Evolutionary conservation across 2,797 vertebrate species (phyloP).

Genomic region (Neosilurus mollespiculum): DNA sequence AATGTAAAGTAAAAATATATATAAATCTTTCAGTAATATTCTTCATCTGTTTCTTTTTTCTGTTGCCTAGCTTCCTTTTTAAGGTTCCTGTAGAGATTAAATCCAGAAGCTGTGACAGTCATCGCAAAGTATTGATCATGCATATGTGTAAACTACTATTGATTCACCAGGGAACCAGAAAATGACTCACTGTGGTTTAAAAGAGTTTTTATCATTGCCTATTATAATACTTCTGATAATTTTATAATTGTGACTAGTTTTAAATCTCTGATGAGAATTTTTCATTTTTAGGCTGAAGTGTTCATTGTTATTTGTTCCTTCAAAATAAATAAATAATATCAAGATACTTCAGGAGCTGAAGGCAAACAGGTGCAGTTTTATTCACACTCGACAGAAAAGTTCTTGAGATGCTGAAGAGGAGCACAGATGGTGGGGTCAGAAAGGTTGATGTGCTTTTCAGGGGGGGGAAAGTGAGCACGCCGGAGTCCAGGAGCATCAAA

Average conservation of each 20-base stretch:
- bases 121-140: not conserved
- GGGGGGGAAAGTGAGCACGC: not conserved
- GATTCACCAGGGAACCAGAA: not conserved
- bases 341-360: not conserved
- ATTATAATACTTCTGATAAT: not conserved
- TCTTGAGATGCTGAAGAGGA: not conserved
- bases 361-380: constrained; percentile 15
- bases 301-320: not conserved
- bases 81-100: not conserved
- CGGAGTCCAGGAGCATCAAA: not conserved
- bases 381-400: not conserved
- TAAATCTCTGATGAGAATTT: not conserved
- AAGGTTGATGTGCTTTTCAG: not conserved
- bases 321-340: too few species aligned
- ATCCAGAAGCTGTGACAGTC: not conserved
- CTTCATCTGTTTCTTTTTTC: not conserved
- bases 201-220: too few species aligned
- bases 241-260: not conserved
- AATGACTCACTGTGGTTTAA: not conserved
- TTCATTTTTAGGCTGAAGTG: not conserved
- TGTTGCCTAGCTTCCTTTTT: not conserved
- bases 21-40: too few species aligned
- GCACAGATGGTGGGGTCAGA: not conserved
- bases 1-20: too few species aligned
- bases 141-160: not conserved